These are phyloP conservation scores for Paradisaea rubra DNA, from an alignment of 2,113 vertebrate species.

Conservation along the genomic window DNA sequence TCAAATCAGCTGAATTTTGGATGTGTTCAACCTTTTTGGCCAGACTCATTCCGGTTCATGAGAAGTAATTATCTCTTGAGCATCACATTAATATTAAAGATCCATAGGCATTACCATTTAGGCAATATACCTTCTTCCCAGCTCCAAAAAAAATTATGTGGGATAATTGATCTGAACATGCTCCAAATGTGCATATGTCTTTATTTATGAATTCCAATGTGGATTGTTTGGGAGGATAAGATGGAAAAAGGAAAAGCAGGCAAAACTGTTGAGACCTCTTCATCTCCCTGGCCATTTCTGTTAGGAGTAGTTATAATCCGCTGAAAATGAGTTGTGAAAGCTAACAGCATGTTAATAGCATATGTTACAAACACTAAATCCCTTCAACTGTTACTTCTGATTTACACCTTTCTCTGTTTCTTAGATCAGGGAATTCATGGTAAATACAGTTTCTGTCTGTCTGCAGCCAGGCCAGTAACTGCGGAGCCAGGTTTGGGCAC, in stretches of 20 bases:
- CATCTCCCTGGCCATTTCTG: not conserved
- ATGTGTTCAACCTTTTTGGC: conserved; percentile 49
- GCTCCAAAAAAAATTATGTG: conserved; percentile 17
- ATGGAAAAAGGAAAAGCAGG: not conserved
- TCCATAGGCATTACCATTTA: conserved; percentile 39
- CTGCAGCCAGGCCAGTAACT: not conserved
- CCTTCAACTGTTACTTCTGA: not conserved
- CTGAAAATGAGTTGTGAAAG: conserved; percentile 40
- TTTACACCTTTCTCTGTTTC: not conserved
- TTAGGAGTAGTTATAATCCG: not conserved
- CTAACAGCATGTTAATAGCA: not conserved
- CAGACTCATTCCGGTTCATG: conserved; percentile 46
- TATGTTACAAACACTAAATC: not conserved
- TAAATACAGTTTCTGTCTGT: not conserved
- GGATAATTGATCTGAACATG: conserved; percentile 51
- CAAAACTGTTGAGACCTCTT: conserved; percentile 16
- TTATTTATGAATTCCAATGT: conserved; percentile 54
- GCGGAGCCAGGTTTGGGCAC: not conserved
- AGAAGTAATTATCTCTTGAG: conserved; percentile 61
- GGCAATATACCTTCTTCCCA: conserved; percentile 45
- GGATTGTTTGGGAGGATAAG: conserved; percentile 37
- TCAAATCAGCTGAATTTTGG: conserved; percentile 52
- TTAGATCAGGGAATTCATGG: not conserved
- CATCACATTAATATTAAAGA: conserved; percentile 61
- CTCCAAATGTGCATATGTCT: conserved; percentile 57